Base-by-base conservation (phyloP, 2,888 invertebrate genomes). In the Phorcus lineatus region DNA sequence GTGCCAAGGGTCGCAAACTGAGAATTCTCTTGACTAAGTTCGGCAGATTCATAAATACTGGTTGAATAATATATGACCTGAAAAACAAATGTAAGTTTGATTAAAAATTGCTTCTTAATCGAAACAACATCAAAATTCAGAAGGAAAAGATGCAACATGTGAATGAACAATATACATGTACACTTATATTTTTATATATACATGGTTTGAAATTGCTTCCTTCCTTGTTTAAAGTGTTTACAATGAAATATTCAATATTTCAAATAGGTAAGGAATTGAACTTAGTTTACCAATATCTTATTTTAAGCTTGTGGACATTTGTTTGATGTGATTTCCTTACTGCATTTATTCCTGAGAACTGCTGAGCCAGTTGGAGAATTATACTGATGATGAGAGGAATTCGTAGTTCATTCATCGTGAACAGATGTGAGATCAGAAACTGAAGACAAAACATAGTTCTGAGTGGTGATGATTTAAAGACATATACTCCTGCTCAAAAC, bases 311-410 rank as follows among this genome's bases (percentile, higher is more conserved):
- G n/a, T n/a, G n/a, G n/a, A n/a, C n/a, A n/a, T 52, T 47, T 52
- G n/a, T 52, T 7, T n/a, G 1, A 47, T 9, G 13, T 17, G 40
- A 16, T 47, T 24, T 52, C 22, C 94, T 94, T 91, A 97, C 96
- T 0, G 97, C 97, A 93, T 97, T 97, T 91, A 97, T 97, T 16
- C 97, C 97, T 13, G 97, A 97, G 52, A 98, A 94, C 93, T 98
- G 98, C 91, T 98, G 98, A 0, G 97, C 96, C 0, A 97, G 91
- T 96, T 97, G 97, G 90, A 97, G 95, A 89, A 96, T 95, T 47
- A 96, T 93, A 17, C 97, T 95, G 84, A 98, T 97, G 67, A 96
- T 93, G 17, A 98, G 94, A 0, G 97, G 97, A 90, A 96, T 96
- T 0, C 97, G 94, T 0, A 97, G 94, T 57, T 95, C 94, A 0